Percentiles rank a stretch among this genome's conserved stretches.
phyloP scores from a whole-genome alignment of 1,140 invertebrate genomes.

The Charaxes varanes region DNA sequence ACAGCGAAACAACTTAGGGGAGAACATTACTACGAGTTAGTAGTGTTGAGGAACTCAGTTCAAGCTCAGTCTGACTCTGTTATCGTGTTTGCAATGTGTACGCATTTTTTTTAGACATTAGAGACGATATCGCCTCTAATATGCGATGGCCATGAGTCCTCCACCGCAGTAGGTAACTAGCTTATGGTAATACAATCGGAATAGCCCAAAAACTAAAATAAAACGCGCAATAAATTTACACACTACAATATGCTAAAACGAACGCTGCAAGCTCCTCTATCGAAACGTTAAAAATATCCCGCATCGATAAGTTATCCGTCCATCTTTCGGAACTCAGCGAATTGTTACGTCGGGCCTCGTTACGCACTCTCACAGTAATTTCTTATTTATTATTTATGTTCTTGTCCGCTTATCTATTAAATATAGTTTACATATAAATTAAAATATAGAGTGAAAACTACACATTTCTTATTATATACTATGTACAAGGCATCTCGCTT shows the following conservation, averaged over 20 bases:
- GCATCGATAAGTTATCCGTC: constrained; percentile 7
- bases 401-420: constrained; percentile 56
- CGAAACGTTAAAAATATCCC: neutral
- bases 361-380: constrained; percentile 30
- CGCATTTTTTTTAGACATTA: too few relatives aligned
- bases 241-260: constrained; percentile 27
- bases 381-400: constrained; percentile 26
- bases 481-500: constrained; percentile 68
- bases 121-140: too few relatives aligned
- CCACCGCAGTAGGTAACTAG: constrained; percentile 35
- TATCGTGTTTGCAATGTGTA: too few relatives aligned
- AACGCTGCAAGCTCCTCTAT: constrained; percentile 62
- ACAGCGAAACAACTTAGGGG: too few relatives aligned
- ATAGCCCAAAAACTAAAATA: constrained; percentile 15
- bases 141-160: too few relatives aligned
- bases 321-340: constrained; percentile 13
- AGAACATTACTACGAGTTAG: too few relatives aligned
- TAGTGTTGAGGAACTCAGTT: too few relatives aligned
- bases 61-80: too few relatives aligned
- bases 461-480: constrained; percentile 63
- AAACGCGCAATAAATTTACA: constrained; percentile 12
- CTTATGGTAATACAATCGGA: constrained; percentile 24
- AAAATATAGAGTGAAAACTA: constrained; percentile 71
- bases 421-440: constrained; percentile 70
- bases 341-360: constrained; percentile 25